A percentile compares a stretch with the other conserved stretches of the same genome.
Conservation (phyloP, 2,113 vertebrate species). For the Axis porcinus region DNA sequence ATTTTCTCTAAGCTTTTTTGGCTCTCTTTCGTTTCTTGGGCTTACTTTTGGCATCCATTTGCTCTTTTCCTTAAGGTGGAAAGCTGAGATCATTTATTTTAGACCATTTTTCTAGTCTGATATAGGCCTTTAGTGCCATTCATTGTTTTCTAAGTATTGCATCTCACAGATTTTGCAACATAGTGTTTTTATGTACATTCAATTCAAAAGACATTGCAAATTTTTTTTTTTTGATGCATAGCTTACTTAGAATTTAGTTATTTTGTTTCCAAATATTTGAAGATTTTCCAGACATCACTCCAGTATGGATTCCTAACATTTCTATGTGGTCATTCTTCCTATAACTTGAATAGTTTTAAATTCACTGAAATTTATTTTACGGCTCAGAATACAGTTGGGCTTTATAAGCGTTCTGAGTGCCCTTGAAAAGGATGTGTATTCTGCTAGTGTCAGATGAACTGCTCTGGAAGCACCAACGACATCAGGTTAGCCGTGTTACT, state of each 20-base stretch:
- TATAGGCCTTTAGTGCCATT: neutral
- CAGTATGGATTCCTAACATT: neutral
- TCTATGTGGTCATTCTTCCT: neutral
- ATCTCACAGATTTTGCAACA: neutral
- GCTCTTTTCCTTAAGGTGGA: neutral
- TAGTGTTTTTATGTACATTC: neutral
- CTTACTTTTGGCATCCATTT: neutral
- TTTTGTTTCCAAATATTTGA: constrained; percentile 29
- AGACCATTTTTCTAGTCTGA: neutral
- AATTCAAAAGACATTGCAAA: neutral
- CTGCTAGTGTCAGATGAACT: neutral
- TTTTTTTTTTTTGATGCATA: neutral
- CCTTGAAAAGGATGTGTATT: neutral
- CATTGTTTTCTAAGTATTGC: neutral
- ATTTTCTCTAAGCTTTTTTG: neutral
- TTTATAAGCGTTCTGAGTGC: neutral
- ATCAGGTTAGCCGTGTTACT: neutral
- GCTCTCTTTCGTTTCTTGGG: neutral
- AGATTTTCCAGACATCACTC: neutral
- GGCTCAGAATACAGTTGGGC: neutral
- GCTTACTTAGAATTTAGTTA: neutral
- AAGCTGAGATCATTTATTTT: neutral
- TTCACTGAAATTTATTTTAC: neutral
- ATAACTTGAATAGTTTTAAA: neutral
- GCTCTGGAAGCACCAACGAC: neutral